These are phyloP conservation scores for Phymanthus crucifer DNA, from an alignment of 92 coral and sea anemone species.

Conservation along the genomic window DNA sequence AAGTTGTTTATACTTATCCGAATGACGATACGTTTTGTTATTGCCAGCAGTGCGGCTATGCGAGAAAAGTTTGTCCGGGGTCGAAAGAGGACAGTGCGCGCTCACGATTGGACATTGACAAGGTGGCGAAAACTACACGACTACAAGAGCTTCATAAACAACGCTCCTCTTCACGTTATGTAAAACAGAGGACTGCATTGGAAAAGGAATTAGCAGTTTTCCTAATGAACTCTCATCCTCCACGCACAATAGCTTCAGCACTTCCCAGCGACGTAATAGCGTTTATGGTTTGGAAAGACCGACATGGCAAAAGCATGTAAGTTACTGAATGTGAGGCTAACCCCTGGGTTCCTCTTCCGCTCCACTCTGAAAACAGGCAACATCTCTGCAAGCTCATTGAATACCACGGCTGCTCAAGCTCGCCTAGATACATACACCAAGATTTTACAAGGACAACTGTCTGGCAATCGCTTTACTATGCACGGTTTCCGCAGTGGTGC, in stretches of 20 bases:
- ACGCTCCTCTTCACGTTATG: conserved; percentile 17
- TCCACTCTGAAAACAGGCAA: background rate
- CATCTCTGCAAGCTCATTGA: background rate
- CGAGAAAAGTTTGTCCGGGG: too few relatives aligned
- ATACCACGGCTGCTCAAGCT: conserved; percentile 28
- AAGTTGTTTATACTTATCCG: background rate
- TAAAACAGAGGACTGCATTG: conserved; percentile 31
- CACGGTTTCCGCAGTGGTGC: conserved; percentile 47
- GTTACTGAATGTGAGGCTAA: background rate
- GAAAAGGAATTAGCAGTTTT: conserved; percentile 7
- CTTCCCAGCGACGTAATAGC: conserved; percentile 27
- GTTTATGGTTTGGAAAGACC: conserved; percentile 40
- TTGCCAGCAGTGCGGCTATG: conserved; percentile 45
- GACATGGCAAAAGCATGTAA: conserved; percentile 2
- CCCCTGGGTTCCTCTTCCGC: conserved; percentile 16
- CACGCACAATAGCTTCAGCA: conserved; percentile 30
- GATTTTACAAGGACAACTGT: background rate
- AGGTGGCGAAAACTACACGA: background rate
- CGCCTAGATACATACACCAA: conserved; percentile 18
- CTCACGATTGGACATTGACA: conserved; percentile 8
- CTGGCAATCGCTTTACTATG: conserved; percentile 23
- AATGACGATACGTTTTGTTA: conserved; percentile 8
- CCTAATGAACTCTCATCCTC: background rate
- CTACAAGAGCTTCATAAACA: conserved; percentile 1
- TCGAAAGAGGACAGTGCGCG: conserved; percentile 14